Evolutionary conservation across 2,888 invertebrate species (phyloP).

Genomic region (Koerneria pararmatus): DNA sequence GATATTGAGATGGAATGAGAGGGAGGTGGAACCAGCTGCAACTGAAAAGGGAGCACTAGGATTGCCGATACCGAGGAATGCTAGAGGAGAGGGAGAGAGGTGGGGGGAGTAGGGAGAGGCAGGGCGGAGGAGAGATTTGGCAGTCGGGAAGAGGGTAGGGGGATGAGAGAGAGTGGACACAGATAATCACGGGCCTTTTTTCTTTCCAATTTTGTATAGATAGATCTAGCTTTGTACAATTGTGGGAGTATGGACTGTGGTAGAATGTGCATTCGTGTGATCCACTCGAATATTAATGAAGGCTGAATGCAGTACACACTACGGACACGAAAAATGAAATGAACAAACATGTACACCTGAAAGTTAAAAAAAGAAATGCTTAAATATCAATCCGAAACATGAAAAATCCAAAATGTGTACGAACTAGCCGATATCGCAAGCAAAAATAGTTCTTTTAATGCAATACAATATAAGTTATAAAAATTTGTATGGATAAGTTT

Average conservation of each 20-base stretch:
- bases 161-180: background rate
- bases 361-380: background rate
- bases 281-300: too few species aligned
- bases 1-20: slow-evolving; percentile 1
- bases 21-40: background rate
- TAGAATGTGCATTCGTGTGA: too few species aligned
- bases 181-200: too few species aligned
- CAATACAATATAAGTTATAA: background rate
- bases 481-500: background rate
- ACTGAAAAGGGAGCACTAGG: background rate
- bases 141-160: background rate
- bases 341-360: background rate
- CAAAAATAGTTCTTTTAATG: background rate
- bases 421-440: too few species aligned
- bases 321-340: background rate
- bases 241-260: too few species aligned
- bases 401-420: too few species aligned
- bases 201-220: too few species aligned
- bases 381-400: too few species aligned
- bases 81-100: slow-evolving; percentile 1
- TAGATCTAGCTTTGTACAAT: too few species aligned
- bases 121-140: background rate
- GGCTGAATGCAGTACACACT: too few species aligned
- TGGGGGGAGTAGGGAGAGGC: background rate
- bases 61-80: slow-evolving; percentile 3